phyloP scores from a whole-genome alignment of 2,113 vertebrate species.

The Gymnarchus niloticus region DNA sequence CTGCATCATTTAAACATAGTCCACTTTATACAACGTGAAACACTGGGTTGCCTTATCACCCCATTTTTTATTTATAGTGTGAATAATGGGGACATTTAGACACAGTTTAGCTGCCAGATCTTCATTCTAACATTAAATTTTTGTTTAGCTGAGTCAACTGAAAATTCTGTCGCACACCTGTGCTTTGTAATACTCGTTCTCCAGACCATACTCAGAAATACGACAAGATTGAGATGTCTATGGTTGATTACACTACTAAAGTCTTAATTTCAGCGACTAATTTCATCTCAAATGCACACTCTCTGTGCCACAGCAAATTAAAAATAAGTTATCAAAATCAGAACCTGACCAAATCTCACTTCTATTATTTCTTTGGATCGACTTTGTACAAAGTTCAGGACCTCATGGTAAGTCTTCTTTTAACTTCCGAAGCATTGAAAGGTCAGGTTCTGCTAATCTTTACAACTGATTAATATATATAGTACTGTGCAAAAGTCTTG shows the following conservation, averaged over 20 bases:
- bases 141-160: neutral
- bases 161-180: neutral
- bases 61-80: too few species aligned
- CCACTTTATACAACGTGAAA: too few species aligned
- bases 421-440: neutral
- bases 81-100: too few species aligned
- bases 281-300: neutral
- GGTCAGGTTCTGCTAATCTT: neutral
- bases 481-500: too few species aligned
- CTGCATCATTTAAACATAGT: neutral
- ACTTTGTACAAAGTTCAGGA: neutral
- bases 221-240: neutral
- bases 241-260: neutral
- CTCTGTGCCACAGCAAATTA: too few species aligned
- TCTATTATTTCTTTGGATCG: neutral
- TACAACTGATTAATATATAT: conserved; percentile 3
- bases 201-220: conserved; percentile 4
- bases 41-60: too few species aligned
- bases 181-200: neutral
- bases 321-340: neutral
- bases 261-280: neutral
- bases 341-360: neutral
- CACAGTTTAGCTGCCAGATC: neutral
- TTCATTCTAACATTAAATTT: neutral
- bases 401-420: neutral